Base-by-base conservation (phyloP, 2,888 invertebrate species). In the Rhagophthalmus giganteus region DNA sequence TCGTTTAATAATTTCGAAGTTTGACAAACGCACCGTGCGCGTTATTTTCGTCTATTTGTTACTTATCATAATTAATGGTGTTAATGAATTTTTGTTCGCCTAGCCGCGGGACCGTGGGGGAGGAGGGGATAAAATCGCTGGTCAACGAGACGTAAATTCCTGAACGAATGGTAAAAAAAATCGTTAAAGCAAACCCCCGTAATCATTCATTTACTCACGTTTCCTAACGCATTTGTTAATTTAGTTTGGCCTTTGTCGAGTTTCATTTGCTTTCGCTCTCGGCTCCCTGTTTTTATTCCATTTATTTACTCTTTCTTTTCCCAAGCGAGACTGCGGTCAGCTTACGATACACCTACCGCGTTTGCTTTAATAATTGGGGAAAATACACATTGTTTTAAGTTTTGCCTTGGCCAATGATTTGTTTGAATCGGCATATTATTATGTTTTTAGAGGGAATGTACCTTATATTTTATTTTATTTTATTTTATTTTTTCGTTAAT, bases 171-270 rank as follows among this genome's bases (percentile, higher is more conserved):
- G n/a, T n/a, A n/a, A 20, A 37, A 37, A 38, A 39, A 28, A 39
- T 27, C 9, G 28, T 33, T 33, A 16, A 3, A 15, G 14, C 4
- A 33, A 14, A 27, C 28, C 33, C 24, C 32, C 27, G 45, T 30
- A 51, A 51, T 51, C 51, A 40, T 46, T 51, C 51, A 51, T 51
- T 51, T 51, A 51, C 51, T 40, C 45, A 31, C 33, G 42, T 44
- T 44, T 32, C 50, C 41, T 32, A 50, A 50, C 50, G 51, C 39
- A 51, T 51, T 51, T 34, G 51, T 51, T 51, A 51, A 51, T 51
- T 51, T 51, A 46, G 44, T 35, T 42, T 32, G 44, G 50, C 39
- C 32, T 50, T 50, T 50, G 50, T 50, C 44, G 32, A 38, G 38
- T 44, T 44, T 38, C 37, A 44, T 50, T 50, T 50, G 38, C 37